A percentile compares a stretch with the other conserved stretches of the same genome.
These are phyloP conservation scores for Oenanthe melanoleuca DNA, from an alignment of 2,113 vertebrate species.

Conservation along the genomic window DNA sequence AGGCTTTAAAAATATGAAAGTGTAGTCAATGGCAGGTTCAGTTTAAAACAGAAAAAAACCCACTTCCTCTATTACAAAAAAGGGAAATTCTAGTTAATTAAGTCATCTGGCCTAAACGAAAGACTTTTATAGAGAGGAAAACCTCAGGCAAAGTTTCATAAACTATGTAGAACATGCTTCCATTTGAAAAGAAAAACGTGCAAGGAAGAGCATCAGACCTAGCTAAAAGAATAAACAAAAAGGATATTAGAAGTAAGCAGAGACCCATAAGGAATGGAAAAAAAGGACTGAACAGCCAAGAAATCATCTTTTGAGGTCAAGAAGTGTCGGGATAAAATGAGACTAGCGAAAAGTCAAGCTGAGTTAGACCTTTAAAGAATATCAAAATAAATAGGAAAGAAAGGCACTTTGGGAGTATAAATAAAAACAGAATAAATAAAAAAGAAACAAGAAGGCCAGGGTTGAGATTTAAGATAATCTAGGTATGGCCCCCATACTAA, in stretches of 20 bases:
- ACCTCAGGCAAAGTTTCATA: neutral
- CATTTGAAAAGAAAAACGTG: neutral
- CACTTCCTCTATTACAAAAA: neutral
- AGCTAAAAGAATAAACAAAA: slow-evolving; percentile 31
- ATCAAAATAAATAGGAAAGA: slow-evolving; percentile 36
- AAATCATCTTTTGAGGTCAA: slow-evolving; percentile 18
- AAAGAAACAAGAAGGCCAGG: neutral
- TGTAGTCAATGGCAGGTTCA: neutral
- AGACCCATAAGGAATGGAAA: neutral
- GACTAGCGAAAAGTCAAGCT: neutral
- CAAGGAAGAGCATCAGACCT: neutral
- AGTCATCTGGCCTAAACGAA: neutral
- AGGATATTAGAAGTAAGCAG: neutral
- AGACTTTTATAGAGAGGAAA: neutral
- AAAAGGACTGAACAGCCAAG: slow-evolving; percentile 2
- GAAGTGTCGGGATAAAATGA: neutral
- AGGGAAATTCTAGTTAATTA: neutral
- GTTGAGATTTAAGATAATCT: neutral
- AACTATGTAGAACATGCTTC: neutral
- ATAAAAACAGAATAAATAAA: neutral
- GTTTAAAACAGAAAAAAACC: neutral
- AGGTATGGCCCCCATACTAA: neutral
- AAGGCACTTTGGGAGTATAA: neutral
- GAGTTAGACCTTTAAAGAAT: neutral
- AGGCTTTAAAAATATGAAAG: neutral